Evolutionary conservation across 2,888 invertebrate species (phyloP), one percentile per base, ranked within the genome.

Genomic region (Terebella lapidaria): DNA sequence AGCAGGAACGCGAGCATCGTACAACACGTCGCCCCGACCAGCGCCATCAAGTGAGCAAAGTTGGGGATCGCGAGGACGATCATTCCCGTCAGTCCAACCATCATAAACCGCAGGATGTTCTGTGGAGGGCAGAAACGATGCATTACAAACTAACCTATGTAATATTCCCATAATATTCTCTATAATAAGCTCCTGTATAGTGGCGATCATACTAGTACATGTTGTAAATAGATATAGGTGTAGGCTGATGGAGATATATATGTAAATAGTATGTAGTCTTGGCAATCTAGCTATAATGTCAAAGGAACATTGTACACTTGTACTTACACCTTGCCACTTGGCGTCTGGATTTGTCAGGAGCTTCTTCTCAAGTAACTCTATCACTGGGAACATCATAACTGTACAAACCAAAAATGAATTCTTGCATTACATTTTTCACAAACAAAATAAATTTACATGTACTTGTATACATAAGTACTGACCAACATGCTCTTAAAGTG

Each of bases 11-110:
- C 81, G 60, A 82, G 69, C 58, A 82, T 69, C 0, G 80, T 81
- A 68, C 82, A 82, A 67, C 81, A 82, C 2, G 79, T 77, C 26
- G 82, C 79, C 15, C 82, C 82, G 20, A 82, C 76, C 29, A 82
- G 70, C 2, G 81, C 81, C 80, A 82, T 81, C 54, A 82, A 71
- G 60, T 78, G 77, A 46, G 79, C 79, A 72, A 82, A 82, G 69
- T 79, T 79, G 3, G 82, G 82, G 24, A 82, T 76, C 18, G 73
- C 68, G 57, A 77, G 60, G 54, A 81, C 81, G n/a, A 81, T 71
- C 30, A 77, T 27, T 3, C 82, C 81, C 3, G 81, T 81, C 62
- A 75, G 53, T 3, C 72, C 46, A 26, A 82, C 81, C 68, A 82
- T 68, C 20, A 70, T 49, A 20, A 78, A 62, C n/a, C 81, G 71